Base-by-base conservation (phyloP, 2,888 invertebrate species). In the Volucella inflata region DNA sequence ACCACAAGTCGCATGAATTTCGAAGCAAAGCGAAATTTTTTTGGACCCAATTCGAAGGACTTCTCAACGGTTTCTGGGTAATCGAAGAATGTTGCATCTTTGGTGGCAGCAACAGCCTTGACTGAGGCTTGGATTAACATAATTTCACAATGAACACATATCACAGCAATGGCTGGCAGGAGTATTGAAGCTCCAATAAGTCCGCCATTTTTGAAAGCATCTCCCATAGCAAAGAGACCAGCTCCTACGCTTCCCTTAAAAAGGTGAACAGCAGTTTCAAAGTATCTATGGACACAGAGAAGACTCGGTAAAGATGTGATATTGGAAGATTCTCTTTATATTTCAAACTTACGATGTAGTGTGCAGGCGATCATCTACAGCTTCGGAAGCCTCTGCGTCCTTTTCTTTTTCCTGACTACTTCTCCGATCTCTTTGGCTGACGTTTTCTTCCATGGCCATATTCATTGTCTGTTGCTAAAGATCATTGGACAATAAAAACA, bases 201-300 rank as follows among this genome's bases (percentile, higher is more conserved):
- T 1, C 99, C 99, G 30, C 98, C 97, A 91, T 99, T 97, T 91
- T 95, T 96, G 90, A 98, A 96, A 2, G 97, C 98, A 91, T 97
- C 96, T 14, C 99, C 98, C 95, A 99, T 96, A 1, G 98, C 98
- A 89, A 99, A 95, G 88, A 99, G 95, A 0, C 99, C 99, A 0
- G 98, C 98, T 21, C 99, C 99, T 59, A 99, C 95, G 93, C 98
- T 98, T 9, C 98, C 98, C 90, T 98, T 97, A 90, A 99, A 95
- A 64, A 98, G 93, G 92, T 99, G 98, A 93, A 97, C 95, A 92
- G 98, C 93, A 0, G 97, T 97, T 90, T 97, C 96, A 87, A 94
- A 88, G 91, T 96, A 97, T 80, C 97, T 97, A 90, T 10, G 40
- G 10, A 17, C 0, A 38, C 0, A 21, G 59, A 57, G 48, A 3